Evolutionary conservation across 2,888 invertebrate species (phyloP), one percentile per base, ranked within the genome.

Genomic region (Tromatobia lineatoria): DNA sequence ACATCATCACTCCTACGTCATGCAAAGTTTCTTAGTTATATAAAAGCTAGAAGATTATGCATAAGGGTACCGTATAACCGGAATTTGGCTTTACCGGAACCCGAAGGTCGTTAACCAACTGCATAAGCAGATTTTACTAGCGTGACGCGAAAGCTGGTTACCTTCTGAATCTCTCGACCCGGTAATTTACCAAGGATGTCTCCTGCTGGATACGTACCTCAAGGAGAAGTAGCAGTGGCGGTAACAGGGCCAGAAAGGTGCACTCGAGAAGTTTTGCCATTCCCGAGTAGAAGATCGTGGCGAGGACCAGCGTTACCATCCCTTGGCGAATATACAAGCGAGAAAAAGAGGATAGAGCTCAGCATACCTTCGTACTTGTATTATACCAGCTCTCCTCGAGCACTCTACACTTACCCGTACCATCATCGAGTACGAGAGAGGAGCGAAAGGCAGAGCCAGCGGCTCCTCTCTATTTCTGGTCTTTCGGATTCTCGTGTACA

Each of bases 331-430:
- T 50, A 73, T 45, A 77, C 59, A 45, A 54, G 64, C 15, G 50
- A 20, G 52, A 54, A 20, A 76, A 45, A 76, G 47, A 52, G 42
- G 66, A 34, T 50, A 50, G 67, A 10, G 47, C 50, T 80, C 18
- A 61, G 59, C 23, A 45, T 47, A 74, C 6, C 57, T 47, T 38
- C 74, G 78, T 20, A 61, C 82, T 64, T 69, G 82, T 79, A 70
- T 83, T 75, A 83, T 79, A 75, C 69, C 79, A 78, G 66, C 42
- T 79, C 70, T 83, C 45, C 79, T 79, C 50, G 83, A 80, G 78
- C 83, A 82, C 87, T 85, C 74, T 87, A 85, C 87, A 87, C 85
- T 87, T 83, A 82, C 83, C 81, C 80, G 54, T 85, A 81, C 80
- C 80, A 80, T 84, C 81, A 70, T 76, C 78, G 80, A 80, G 70